These are phyloP conservation scores for Rutpela maculata DNA, from an alignment of 2,888 invertebrate genomes.

Conservation along the genomic window DNA sequence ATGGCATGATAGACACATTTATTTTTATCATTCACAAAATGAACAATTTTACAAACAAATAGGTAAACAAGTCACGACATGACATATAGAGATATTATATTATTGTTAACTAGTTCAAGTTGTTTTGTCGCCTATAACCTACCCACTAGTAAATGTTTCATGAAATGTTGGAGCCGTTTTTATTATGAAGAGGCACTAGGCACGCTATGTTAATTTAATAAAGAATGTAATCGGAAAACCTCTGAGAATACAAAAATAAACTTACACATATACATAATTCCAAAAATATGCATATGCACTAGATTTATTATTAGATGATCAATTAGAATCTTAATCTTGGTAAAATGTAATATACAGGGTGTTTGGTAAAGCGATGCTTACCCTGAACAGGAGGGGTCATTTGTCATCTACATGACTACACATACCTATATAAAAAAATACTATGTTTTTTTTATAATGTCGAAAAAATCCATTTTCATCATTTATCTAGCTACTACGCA, in stretches of 20 bases:
- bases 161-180: not conserved
- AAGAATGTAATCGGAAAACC: not conserved
- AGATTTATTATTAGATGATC: not conserved
- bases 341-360: not conserved
- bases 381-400: too few species aligned
- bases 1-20: not conserved
- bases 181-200: not conserved
- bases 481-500: too few species aligned
- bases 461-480: too few species aligned
- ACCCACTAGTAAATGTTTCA: slow-evolving; percentile 16
- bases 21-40: not conserved
- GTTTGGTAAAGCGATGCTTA: too few species aligned
- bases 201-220: slow-evolving; percentile 4
- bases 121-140: slow-evolving; percentile 5
- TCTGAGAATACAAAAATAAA: not conserved
- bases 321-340: not conserved
- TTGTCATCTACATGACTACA: too few species aligned
- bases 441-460: too few species aligned
- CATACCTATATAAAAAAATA: too few species aligned
- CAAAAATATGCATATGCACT: not conserved
- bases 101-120: not conserved
- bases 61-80: not conserved
- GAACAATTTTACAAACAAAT: not conserved
- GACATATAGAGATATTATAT: not conserved
- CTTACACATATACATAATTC: not conserved